Evolutionary conservation across 2,888 invertebrate species (phyloP).

Genomic region (Eristalis arbustorum): DNA sequence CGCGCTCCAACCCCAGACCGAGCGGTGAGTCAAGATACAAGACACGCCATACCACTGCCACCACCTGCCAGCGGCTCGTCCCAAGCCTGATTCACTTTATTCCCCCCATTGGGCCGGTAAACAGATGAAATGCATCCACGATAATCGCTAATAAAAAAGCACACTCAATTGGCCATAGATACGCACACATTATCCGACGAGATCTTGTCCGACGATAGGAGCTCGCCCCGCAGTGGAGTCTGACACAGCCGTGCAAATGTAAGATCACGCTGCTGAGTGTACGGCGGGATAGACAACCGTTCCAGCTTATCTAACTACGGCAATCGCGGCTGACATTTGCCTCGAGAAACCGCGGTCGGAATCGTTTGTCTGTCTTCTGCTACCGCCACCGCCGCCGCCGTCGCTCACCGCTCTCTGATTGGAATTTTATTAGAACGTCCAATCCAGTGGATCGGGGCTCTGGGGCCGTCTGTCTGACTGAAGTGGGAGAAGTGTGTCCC

Average conservation of each 20-base stretch:
- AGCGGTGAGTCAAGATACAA: too few relatives aligned
- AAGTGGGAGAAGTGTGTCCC: background rate
- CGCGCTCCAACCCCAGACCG: too few relatives aligned
- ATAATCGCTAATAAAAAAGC: background rate
- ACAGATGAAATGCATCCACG: background rate
- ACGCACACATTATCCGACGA: background rate
- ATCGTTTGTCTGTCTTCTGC: background rate
- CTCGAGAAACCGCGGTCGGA: background rate
- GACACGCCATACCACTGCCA: background rate
- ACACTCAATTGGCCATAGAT: background rate
- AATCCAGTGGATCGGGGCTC: constrained; percentile 1
- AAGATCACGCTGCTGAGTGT: background rate
- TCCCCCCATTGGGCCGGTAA: background rate
- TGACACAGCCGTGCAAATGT: background rate
- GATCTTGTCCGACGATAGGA: background rate
- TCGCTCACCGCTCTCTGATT: constrained; percentile 25
- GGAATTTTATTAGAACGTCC: constrained; percentile 54
- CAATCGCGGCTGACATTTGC: background rate
- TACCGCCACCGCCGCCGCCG: background rate
- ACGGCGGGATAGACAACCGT: background rate
- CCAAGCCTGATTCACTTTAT: background rate
- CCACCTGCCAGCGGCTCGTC: background rate
- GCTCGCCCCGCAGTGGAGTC: background rate
- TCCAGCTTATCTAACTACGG: background rate
- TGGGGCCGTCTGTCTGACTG: background rate